Percentiles rank a stretch among this genome's conserved stretches.
Conservation (phyloP, 2,113 vertebrate genomes). For the Megaceryle maxima region DNA sequence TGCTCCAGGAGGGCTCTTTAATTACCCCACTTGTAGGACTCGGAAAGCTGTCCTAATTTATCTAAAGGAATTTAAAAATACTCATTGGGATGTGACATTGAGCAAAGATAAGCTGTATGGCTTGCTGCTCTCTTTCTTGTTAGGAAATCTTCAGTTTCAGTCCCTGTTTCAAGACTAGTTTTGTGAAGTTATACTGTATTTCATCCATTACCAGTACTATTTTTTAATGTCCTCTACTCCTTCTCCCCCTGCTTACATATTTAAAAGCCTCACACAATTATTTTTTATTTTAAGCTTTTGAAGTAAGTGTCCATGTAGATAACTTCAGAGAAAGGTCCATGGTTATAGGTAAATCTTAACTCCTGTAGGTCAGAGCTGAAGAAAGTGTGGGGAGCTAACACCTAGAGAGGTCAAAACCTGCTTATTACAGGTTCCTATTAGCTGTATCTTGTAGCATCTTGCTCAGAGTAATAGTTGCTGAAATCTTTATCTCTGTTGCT, state of each 20-base stretch:
- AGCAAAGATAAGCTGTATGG: neutral
- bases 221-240: neutral
- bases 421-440: neutral
- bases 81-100: rapidly evolving
- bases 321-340: neutral
- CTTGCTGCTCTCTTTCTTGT: neutral
- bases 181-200: neutral
- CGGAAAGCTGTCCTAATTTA: neutral
- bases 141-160: neutral
- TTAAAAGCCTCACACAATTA: neutral
- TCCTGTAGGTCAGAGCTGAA: neutral
- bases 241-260: neutral
- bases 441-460: neutral
- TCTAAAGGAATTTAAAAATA: neutral
- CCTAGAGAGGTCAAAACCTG: neutral
- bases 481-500: neutral
- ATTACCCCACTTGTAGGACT: neutral
- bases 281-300: neutral
- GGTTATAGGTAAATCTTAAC: neutral
- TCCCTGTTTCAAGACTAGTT: neutral
- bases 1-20: neutral
- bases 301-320: neutral
- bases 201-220: neutral
- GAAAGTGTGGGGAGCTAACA: neutral
- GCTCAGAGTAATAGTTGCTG: neutral